Percentiles rank a stretch among this genome's conserved stretches.
Conservation (phyloP, 2,797 vertebrate species). For the Hemitrygon akajei region DNA sequence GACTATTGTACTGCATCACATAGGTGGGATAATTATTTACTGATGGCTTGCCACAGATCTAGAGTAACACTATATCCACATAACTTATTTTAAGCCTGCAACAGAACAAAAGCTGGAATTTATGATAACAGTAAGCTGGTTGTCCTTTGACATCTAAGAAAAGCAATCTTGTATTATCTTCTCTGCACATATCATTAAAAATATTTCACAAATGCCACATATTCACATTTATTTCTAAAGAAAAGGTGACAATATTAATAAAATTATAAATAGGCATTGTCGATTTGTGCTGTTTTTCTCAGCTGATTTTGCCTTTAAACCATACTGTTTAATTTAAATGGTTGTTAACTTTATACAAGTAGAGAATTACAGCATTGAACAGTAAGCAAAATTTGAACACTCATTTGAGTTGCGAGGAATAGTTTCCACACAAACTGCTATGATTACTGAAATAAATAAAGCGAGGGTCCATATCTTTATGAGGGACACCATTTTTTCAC, state of each 20-base stretch:
- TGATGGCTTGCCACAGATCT: background rate
- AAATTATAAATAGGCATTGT: background rate
- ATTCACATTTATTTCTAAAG: too few species aligned
- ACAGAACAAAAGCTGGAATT: background rate
- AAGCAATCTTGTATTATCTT: background rate
- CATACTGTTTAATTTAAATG: background rate
- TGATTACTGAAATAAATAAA: background rate
- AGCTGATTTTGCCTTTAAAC: background rate
- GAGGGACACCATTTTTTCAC: background rate
- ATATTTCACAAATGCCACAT: background rate
- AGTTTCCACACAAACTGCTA: background rate
- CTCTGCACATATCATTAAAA: background rate
- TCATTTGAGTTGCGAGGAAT: background rate
- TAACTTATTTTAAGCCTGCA: background rate
- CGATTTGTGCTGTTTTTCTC: background rate
- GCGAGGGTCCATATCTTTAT: background rate
- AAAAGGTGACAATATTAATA: too few species aligned
- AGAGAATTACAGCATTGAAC: background rate
- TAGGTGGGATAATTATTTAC: background rate
- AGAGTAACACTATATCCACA: slow-evolving; percentile 8
- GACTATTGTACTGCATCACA: background rate
- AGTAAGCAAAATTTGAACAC: background rate
- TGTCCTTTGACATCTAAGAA: background rate
- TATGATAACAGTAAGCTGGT: background rate
- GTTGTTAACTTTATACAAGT: background rate